Conservation (phyloP, 1,140 invertebrate genomes). For the Halesus radiatus region DNA sequence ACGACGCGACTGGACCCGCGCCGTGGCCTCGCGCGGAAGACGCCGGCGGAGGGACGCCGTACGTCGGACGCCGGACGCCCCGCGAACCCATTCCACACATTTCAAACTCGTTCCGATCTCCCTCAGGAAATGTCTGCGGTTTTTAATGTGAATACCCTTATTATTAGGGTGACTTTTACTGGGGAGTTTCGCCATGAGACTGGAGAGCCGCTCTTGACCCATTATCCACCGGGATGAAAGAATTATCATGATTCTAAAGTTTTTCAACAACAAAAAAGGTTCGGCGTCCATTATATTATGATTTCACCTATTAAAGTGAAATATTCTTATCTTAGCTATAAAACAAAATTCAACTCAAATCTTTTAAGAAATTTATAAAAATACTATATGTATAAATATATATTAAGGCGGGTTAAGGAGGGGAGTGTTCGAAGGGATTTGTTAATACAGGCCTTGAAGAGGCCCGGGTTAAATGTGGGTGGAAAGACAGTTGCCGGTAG, state of each 20-base stretch:
- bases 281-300: too few relatives aligned
- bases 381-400: too few relatives aligned
- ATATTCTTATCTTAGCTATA: too few relatives aligned
- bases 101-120: not conserved
- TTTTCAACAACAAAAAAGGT: not conserved
- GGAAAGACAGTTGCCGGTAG: too few relatives aligned
- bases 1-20: slow-evolving; percentile 10
- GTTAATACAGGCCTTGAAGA: too few relatives aligned
- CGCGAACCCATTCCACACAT: slow-evolving; percentile 22
- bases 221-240: not conserved
- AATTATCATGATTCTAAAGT: not conserved
- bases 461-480: too few relatives aligned
- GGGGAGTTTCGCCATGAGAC: not conserved
- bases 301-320: too few relatives aligned
- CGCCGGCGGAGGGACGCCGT: slow-evolving; percentile 10
- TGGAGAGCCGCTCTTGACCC: not conserved
- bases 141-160: not conserved
- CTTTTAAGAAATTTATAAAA: too few relatives aligned
- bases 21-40: not conserved
- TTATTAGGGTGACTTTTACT: not conserved
- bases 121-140: not conserved
- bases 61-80: not conserved
- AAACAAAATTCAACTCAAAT: too few relatives aligned
- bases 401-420: too few relatives aligned
- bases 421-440: too few relatives aligned